phyloP scores from a whole-genome alignment of 2,888 invertebrate genomes.

The Oscheius sp. region DNA sequence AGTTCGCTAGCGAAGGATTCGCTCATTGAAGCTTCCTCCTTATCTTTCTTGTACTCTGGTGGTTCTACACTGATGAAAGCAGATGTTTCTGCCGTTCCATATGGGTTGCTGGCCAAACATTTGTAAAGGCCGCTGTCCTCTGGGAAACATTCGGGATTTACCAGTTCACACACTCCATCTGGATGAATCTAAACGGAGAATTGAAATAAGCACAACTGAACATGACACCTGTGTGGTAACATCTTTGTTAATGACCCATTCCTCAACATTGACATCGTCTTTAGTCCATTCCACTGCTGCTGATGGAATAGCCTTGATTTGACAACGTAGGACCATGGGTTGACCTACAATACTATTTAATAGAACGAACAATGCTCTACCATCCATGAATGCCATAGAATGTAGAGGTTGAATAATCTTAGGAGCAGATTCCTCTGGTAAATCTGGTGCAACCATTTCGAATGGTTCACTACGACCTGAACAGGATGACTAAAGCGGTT shows the following conservation, averaged over 20 bases:
- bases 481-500: background rate
- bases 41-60: conserved; percentile 46
- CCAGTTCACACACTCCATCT: conserved; percentile 58
- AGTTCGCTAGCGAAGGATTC: conserved; percentile 44
- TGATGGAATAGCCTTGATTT: conserved; percentile 58
- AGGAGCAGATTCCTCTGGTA: conserved; percentile 61
- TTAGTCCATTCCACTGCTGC: conserved; percentile 64
- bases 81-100: conserved; percentile 61
- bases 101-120: conserved; percentile 58
- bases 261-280: conserved; percentile 60
- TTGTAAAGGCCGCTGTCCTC: conserved; percentile 63
- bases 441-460: conserved; percentile 59
- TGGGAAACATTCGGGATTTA: conserved; percentile 53
- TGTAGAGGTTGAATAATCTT: conserved; percentile 62
- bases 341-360: conserved; percentile 43
- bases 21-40: conserved; percentile 55
- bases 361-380: conserved; percentile 15
- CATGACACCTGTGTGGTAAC: conserved; percentile 41
- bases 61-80: conserved; percentile 59
- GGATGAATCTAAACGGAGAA: conserved; percentile 42
- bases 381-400: conserved; percentile 56
- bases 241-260: conserved; percentile 61
- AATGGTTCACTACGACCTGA: conserved; percentile 52
- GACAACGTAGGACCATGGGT: conserved; percentile 59
- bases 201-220: background rate